Evolutionary conservation across 2,888 invertebrate species (phyloP), one percentile per base, ranked within the genome.

Genomic region (Anticlea derivata): DNA sequence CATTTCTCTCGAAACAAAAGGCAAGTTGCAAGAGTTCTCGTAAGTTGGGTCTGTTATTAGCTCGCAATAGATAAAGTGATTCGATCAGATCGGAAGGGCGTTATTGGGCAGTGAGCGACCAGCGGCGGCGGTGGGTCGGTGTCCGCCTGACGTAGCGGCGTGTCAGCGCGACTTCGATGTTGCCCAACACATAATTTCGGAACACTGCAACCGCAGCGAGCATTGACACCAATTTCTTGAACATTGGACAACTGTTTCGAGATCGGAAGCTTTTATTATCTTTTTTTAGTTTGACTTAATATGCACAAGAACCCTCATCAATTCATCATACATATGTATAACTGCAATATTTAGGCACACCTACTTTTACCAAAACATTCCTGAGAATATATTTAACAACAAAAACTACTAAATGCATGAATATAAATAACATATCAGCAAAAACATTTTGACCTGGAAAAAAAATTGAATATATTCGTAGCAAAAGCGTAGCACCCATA

Each of bases 201-300:
- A 85, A 83, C 86, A 84, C 70, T 86, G 85, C 85, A 86, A 88
- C 86, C 86, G 83, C 88, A 87, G 87, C 86, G 87, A 88, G 73
- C 89, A 85, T 86, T 90, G 89, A 89, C 89, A 88, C 86, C 86
- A 78, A 86, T 87, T 79, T 83, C 75, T 78, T 76, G 78, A 75
- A 78, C 78, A 80, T 79, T 73, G 78, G 78, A 81, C 77, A 75
- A 75, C 73, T 73, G 68, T 68, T 76, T 70, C 58, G 56, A 66
- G 63, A 78, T 80, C 70, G 61, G 61, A 60, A 70, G 70, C 57
- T 55, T 65, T 65, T 65, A 66, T 67, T 68, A 66, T 67, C 56
- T 40, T 55, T 56, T 43, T 47, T 56, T 10, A 24, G 26, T n/a
- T n/a, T n/a, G n/a, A n/a, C n/a, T n/a, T n/a, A n/a, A n/a, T n/a